Base-by-base conservation (phyloP, 2,888 invertebrate species). In the Dasysyrphus tricinctus region DNA sequence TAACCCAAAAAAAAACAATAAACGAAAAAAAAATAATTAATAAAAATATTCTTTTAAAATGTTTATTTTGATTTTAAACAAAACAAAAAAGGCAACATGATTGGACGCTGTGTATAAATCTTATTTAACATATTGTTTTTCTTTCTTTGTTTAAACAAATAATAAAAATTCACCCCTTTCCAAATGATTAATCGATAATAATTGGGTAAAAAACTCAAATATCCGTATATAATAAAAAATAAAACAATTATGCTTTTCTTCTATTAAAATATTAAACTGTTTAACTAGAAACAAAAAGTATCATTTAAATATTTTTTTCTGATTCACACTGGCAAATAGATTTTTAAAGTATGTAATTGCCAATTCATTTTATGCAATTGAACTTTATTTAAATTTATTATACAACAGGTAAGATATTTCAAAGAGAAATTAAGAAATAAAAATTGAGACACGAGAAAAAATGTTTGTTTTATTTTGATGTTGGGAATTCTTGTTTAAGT, bases 41-140 rank as follows among this genome's bases (percentile, higher is more conserved):
- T 59, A 49, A 78, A 79, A 82, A 74, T 77, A 80, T 85, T 85
- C 80, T 85, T 85, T 73, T 80, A 80, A 82, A 80, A 85, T 49
- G 77, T 85, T 80, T 80, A 80, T 78, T 85, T 85, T 80, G 69
- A 80, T 80, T 80, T 63, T 51, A 19, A 67, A 67, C 54, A 51
- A 65, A 70, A 49, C 44, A 44, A 44, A 29, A 24, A 78, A 34
- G 29, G n/a, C 12, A 51, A 51, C 49, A 47, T 34, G 16, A 70
- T 79, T 63, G 69, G 75, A 65, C 32, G 74, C 63, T 75, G 70
- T 75, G 56, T 75, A 79, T 74, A 75, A 47, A 59, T 39, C 47
- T 70, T 29, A 65, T 81, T 75, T 39, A 65, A 57, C 39, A 37
- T 37, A 9, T 65, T 63, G 42, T 56, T 39, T 24, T 67, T 51